These are phyloP conservation scores for Aphaenogaster rudis DNA, from an alignment of 1,140 invertebrate genomes.

Conservation along the genomic window DNA sequence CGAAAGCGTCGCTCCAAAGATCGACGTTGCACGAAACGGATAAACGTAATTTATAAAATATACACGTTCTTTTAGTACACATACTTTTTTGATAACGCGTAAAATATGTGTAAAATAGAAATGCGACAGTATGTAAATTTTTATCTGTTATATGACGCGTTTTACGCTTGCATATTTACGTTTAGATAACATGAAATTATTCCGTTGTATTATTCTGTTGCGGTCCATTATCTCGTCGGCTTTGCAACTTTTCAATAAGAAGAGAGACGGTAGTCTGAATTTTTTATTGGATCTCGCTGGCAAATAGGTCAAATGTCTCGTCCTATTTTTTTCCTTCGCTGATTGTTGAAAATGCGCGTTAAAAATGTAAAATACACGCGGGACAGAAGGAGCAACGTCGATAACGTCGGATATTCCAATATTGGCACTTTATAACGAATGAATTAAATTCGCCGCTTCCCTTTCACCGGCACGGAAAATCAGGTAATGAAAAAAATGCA, in stretches of 20 bases:
- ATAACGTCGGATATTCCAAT: constrained; percentile 57
- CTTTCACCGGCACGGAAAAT: constrained; percentile 38
- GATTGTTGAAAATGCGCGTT: constrained; percentile 32
- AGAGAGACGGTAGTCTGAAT: background rate
- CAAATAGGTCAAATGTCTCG: background rate
- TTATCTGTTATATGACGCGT: background rate
- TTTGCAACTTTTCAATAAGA: background rate
- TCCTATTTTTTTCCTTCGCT: background rate
- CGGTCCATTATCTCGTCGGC: background rate
- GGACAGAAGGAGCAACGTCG: constrained; percentile 8
- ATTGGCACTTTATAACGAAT: constrained; percentile 62
- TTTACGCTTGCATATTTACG: background rate
- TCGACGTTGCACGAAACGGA: background rate
- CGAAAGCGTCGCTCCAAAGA: background rate
- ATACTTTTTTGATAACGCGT: background rate
- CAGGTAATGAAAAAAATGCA: constrained; percentile 9
- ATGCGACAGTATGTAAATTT: background rate
- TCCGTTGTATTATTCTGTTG: background rate
- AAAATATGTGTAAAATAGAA: background rate
- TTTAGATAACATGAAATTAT: constrained; percentile 22
- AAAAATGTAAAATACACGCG: constrained; percentile 38
- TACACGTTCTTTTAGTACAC: background rate
- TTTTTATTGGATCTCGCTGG: background rate
- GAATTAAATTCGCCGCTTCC: constrained; percentile 51
- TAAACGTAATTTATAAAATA: constrained; percentile 6